Evolutionary conservation across 2,888 invertebrate genomes (phyloP), one percentile per base, ranked within the genome.

Genomic region (Empis stercorea): DNA sequence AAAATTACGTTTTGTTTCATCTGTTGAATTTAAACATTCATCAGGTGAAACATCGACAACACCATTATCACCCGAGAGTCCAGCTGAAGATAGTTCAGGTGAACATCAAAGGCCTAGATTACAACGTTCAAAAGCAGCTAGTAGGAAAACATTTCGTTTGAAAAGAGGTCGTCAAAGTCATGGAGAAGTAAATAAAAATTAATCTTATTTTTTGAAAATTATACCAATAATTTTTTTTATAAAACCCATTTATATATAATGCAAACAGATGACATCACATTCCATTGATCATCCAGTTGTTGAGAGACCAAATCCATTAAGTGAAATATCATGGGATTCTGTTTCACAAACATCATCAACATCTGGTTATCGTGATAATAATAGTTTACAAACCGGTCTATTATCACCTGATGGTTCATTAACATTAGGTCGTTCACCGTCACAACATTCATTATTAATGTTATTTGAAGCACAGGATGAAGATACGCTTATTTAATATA

Each of bases 81-180:
- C 80, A 27, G 76, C 72, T 36, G 81, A 80, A 61, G 81, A 80
- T 55, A 79, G 79, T 56, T 79, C 80, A 2, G 80, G 79, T 17
- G 78, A 78, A 61, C 74, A 62, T 67, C 74, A 57, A 65, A 73
- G 67, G 72, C 76, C 61, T 30, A 74, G 91, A 5, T 75, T 95
- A 48, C 95, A 95, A 63, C 77, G 95, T 16, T 84, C 92, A 46
- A 94, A 92, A 70, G 93, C 91, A 32, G 93, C 91, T 61, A 94
- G 92, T 59, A 79, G 94, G 58, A 93, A 91, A 70, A 94, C 94
- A 0, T 95, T 95, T 71, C 80, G 92, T 51, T 76, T 89, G 51
- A 76, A 87, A 55, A 84, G 87, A 64, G 86, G 85, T 64, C 76
- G 86, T 59, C 80, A 76, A 60, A 79, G 71, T 48, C 80, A 79